These are phyloP conservation scores for Cryptoblepharus egeriae DNA, from an alignment of 2,797 vertebrate genomes.

Conservation along the genomic window DNA sequence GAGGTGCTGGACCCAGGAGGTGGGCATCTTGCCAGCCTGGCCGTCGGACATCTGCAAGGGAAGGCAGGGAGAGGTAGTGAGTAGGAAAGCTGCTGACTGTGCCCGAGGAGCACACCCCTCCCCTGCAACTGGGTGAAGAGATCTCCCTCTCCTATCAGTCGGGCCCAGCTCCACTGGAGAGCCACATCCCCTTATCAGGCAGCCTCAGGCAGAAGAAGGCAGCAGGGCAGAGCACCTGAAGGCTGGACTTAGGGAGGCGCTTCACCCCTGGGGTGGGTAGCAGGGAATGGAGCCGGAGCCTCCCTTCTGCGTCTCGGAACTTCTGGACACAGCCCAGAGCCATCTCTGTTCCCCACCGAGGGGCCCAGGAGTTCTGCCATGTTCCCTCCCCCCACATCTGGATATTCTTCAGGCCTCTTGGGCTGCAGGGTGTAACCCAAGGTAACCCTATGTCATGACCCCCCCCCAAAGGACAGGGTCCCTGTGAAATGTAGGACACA, in stretches of 20 bases:
- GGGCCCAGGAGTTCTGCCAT: no score
- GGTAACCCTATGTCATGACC: no score
- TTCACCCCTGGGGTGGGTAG: neutral
- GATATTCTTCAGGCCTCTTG: no score
- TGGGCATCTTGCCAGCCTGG: slow-evolving; percentile 42
- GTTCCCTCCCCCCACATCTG: no score
- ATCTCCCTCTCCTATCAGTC: neutral
- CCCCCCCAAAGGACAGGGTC: no score
- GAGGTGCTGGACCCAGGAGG: slow-evolving; percentile 29
- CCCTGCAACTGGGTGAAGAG: neutral
- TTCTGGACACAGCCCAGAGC: neutral
- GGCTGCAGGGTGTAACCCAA: no score
- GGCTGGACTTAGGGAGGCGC: neutral
- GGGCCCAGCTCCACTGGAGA: neutral
- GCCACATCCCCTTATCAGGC: neutral
- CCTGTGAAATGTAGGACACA: no score
- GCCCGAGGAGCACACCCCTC: fast-evolving
- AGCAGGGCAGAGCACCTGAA: neutral
- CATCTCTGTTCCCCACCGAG: no score
- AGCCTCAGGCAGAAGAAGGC: neutral
- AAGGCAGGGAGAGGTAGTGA: neutral
- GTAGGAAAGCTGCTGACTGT: neutral
- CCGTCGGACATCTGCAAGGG: neutral
- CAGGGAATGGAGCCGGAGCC: no score
- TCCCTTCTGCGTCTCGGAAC: neutral